Percentiles rank a stretch among this genome's conserved stretches.
phyloP scores from a whole-genome alignment of 2,888 invertebrate genomes.

The Rhimphoctona megacephalus region DNA sequence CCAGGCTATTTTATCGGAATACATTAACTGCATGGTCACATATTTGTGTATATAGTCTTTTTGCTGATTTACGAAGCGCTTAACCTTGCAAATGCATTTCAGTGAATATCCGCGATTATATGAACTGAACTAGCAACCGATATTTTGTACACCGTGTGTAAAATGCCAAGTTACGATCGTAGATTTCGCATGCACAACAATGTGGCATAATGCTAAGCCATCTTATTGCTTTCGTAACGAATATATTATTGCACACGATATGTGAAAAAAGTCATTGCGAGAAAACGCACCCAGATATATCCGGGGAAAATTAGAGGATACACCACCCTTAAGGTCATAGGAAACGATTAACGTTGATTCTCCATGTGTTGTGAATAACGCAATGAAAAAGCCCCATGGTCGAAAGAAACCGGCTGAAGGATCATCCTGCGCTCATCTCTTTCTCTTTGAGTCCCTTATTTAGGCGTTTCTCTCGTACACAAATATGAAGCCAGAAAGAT shows the following conservation, averaged over 20 bases:
- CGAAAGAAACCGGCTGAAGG: conserved; percentile 40
- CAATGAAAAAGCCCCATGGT: conserved; percentile 35
- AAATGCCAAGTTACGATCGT: conserved; percentile 77
- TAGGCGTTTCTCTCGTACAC: conserved; percentile 25
- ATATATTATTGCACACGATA: conserved; percentile 42
- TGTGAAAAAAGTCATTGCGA: conserved; percentile 56
- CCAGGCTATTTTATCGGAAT: conserved; percentile 17
- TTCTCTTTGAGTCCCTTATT: background rate
- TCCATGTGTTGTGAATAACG: conserved; percentile 29
- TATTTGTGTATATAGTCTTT: conserved; percentile 31
- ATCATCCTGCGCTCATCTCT: conserved; percentile 7
- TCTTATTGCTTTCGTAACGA: conserved; percentile 58
- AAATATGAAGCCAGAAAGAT: conserved; percentile 54
- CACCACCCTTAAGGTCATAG: conserved; percentile 12
- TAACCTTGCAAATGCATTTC: conserved; percentile 34
- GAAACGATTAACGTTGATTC: conserved; percentile 55
- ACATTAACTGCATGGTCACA: conserved; percentile 18
- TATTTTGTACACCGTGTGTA: conserved; percentile 47
- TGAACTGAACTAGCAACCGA: conserved; percentile 35
- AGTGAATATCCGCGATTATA: conserved; percentile 43
- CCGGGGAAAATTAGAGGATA: conserved; percentile 57
- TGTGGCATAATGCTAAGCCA: conserved; percentile 81
- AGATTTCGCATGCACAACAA: conserved; percentile 75
- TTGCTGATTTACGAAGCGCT: conserved; percentile 59
- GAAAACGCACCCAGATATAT: conserved; percentile 39